These are phyloP conservation scores for Serilophus lunatus DNA, from an alignment of 2,113 vertebrate species.

Conservation along the genomic window DNA sequence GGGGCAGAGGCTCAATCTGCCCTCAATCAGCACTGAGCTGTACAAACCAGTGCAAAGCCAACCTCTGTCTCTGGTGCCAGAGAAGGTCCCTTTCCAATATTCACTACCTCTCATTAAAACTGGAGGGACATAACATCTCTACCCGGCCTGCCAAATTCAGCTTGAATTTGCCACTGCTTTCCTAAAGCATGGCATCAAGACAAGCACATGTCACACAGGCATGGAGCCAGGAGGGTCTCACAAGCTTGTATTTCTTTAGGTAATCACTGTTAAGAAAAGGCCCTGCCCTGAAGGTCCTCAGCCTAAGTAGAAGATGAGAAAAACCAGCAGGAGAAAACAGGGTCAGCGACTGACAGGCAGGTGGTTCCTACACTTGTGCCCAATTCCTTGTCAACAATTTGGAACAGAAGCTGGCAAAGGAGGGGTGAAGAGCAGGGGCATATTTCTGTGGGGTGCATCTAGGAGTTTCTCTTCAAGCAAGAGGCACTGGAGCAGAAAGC, in stretches of 20 bases:
- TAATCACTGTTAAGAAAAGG: background rate
- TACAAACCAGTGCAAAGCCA: background rate
- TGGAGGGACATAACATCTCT: background rate
- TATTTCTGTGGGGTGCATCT: background rate
- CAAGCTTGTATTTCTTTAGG: background rate
- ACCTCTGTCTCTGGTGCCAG: background rate
- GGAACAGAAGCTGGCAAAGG: background rate
- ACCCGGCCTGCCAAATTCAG: background rate
- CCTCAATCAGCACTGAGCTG: background rate
- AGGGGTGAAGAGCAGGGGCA: background rate
- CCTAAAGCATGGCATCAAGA: background rate
- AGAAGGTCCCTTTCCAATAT: background rate
- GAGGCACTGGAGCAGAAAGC: background rate
- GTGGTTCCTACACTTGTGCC: background rate
- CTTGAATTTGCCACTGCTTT: background rate
- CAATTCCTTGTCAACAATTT: accelerated
- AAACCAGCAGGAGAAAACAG: background rate
- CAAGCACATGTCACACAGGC: background rate
- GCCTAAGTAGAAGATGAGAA: background rate
- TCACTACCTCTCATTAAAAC: background rate
- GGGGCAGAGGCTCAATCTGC: background rate
- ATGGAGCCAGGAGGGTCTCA: background rate
- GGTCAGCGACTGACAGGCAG: background rate
- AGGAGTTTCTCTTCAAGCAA: background rate
- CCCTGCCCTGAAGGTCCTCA: background rate